These are phyloP conservation scores for Procambarus clarkii DNA, from an alignment of 1,140 invertebrate species.

Conservation along the genomic window DNA sequence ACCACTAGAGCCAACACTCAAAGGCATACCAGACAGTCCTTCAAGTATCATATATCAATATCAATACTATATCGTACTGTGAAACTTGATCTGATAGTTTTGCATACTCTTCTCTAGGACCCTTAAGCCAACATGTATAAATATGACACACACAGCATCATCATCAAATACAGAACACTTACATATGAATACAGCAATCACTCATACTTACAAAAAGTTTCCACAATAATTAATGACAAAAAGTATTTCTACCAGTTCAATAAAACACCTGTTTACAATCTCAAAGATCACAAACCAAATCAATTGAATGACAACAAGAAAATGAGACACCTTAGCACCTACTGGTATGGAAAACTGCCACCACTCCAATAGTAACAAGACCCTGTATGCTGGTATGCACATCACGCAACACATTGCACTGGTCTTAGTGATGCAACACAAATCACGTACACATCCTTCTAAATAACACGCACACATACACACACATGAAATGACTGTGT, in stretches of 20 bases:
- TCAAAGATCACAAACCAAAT: not conserved
- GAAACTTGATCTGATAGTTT: not conserved
- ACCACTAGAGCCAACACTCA: not conserved
- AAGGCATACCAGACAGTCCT: not conserved
- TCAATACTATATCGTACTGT: not conserved
- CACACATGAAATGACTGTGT: not conserved
- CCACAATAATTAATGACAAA: not conserved
- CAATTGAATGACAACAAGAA: not conserved
- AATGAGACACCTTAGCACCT: conserved; percentile 3
- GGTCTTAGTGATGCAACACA: too few species aligned
- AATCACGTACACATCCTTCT: too few species aligned
- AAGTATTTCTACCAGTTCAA: not conserved
- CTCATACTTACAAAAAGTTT: not conserved
- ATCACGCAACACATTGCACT: too few species aligned
- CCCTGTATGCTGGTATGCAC: not conserved
- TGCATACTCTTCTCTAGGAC: not conserved
- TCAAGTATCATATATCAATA: not conserved
- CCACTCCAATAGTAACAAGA: not conserved
- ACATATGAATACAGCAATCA: not conserved
- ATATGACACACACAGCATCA: not conserved
- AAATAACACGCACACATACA: too few species aligned
- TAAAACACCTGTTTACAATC: not conserved
- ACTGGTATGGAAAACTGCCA: not conserved
- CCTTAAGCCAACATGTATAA: not conserved
- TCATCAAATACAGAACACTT: not conserved